Evolutionary conservation across 2,888 invertebrate species (phyloP), one percentile per base, ranked within the genome.

Genomic region (Cerastoderma edule): DNA sequence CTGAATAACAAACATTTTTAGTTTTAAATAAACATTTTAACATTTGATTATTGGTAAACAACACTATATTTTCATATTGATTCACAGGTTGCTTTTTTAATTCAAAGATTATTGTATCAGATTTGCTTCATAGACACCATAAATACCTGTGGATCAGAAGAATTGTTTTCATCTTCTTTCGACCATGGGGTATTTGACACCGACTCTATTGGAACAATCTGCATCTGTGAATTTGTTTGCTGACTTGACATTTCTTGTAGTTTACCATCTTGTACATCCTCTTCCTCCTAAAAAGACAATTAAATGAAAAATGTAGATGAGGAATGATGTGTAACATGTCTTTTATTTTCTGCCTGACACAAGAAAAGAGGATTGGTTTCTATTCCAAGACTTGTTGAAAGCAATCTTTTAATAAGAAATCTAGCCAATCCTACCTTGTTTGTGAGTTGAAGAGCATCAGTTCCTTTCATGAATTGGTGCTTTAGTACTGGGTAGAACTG

Each of bases 401-500:
- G 10, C 24, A 22, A n/a, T 16, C 24, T 53, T 1, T 24, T 8
- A 24, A 53, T 2, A 53, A 53, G 13, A 2, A 22, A 22, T 22
- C 2, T 53, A 2, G 1, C 19, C 53, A 2, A 2, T 2, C n/a
- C 4, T 39, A 60, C 60, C 60, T 60, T 60, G 35, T 60, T 44
- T 3, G 22, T 33, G 22, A 60, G 35, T 33, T 22, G 39, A 24
- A 60, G 60, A 2, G 39, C 35, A 19, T 60, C 60, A 39, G 60
- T 22, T 5, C 39, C 81, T 39, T 87, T 85, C 67, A 80, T 82
- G 68, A 89, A 89, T 65, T 83, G 84, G 54, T 86, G 87, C 54
- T 88, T 87, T 30, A 90, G 68, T 22, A 82, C 66, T 5, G 90
- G 89, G 68, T 87, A 90, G 70, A 90, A 90, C 82, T 90, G 90